These are phyloP conservation scores for Omphaloscelis lunosa DNA, from an alignment of 2,888 invertebrate species.

Conservation along the genomic window DNA sequence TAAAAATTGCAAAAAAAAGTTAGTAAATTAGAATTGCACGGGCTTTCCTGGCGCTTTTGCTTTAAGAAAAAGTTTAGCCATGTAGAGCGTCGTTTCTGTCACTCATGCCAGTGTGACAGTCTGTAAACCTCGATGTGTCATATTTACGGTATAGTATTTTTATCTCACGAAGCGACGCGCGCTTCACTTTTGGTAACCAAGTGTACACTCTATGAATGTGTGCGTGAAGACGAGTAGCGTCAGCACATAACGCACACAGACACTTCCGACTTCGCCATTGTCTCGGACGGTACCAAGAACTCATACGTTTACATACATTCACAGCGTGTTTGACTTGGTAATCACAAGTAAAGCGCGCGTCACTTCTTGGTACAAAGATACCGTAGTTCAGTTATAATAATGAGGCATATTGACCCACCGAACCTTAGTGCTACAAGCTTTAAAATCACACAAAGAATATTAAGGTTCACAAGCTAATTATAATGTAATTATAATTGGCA, in stretches of 20 bases:
- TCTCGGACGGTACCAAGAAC: no score
- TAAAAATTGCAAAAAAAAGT: neutral
- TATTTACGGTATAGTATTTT: neutral
- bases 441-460: conserved; percentile 61
- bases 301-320: no score
- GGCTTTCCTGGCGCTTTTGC: neutral
- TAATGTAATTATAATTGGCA: conserved; percentile 58
- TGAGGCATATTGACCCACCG: conserved; percentile 75
- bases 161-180: no score
- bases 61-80: neutral
- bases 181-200: no score
- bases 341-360: no score
- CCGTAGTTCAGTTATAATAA: conserved; percentile 30
- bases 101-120: neutral
- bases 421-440: conserved; percentile 70
- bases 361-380: no score
- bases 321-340: no score
- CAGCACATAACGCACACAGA: no score
- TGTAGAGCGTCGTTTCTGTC: neutral
- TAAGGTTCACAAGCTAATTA: conserved; percentile 50
- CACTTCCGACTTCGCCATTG: no score
- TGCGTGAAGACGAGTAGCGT: no score
- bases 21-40: neutral
- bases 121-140: neutral
- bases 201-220: no score